phyloP scores from a whole-genome alignment of 2,888 invertebrate species.

The Cataglyphis albicans region DNA sequence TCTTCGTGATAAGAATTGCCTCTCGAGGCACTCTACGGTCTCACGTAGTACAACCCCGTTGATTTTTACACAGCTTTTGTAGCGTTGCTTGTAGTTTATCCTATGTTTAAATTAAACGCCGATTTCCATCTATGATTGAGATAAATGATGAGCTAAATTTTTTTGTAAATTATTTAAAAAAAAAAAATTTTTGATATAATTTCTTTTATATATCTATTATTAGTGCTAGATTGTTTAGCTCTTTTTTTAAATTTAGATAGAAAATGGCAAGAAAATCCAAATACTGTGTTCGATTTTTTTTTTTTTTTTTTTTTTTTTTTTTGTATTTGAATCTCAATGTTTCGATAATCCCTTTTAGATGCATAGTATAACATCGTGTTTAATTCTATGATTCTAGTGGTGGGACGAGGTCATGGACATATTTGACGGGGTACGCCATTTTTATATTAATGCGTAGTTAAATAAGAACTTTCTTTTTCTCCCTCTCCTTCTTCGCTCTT shows the following conservation, averaged over 20 bases:
- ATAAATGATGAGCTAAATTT: background rate
- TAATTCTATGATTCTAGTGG: constrained; percentile 94
- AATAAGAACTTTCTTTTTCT: constrained; percentile 53
- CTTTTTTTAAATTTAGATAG: constrained; percentile 48
- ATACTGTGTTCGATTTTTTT: constrained; percentile 51
- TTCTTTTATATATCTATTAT: background rate
- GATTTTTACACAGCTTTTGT: constrained; percentile 75
- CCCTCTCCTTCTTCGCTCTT: constrained; percentile 16
- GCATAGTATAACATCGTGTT: constrained; percentile 84
- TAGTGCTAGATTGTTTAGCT: background rate
- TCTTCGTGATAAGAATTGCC: background rate
- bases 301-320: constrained; percentile 45
- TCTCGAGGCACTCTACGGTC: constrained; percentile 28
- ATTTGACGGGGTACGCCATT: constrained; percentile 96
- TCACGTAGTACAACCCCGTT: constrained; percentile 28
- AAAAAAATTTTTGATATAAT: background rate
- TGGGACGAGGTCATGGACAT: constrained; percentile 99
- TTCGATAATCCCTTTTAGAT: constrained; percentile 62
- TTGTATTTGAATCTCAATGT: constrained; percentile 60
- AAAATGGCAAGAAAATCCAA: constrained; percentile 55
- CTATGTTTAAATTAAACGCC: constrained; percentile 60
- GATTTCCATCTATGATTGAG: constrained; percentile 35
- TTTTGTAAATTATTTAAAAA: background rate
- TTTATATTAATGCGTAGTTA: constrained; percentile 76
- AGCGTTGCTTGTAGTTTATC: constrained; percentile 80